Conservation (phyloP, 2,113 vertebrate species). For the Heptranchias perlo region DNA sequence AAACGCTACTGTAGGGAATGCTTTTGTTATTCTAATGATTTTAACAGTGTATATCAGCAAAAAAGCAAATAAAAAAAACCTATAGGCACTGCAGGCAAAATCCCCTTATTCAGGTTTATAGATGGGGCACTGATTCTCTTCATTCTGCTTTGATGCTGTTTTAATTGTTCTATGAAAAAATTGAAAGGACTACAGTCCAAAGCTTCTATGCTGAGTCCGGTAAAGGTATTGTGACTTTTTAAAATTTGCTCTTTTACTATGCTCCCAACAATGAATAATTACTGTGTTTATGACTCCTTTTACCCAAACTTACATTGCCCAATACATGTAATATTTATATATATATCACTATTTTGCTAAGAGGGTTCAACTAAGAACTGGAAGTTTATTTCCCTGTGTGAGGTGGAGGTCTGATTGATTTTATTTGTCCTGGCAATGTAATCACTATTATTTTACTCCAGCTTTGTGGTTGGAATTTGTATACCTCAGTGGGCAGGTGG, state of each 20-base stretch:
- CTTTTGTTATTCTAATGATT: conserved; percentile 28
- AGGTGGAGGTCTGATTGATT: not conserved
- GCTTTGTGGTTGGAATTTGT: not conserved
- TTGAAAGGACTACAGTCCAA: not conserved
- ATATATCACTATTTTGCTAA: too few species aligned
- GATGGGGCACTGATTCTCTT: not conserved
- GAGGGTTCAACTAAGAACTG: too few species aligned
- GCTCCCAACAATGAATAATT: not conserved
- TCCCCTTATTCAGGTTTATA: not conserved
- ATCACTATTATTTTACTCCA: not conserved
- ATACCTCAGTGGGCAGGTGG: not conserved
- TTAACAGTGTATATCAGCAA: not conserved
- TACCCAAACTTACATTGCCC: not conserved
- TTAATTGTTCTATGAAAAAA: not conserved
- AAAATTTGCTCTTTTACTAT: not conserved
- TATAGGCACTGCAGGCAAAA: not conserved
- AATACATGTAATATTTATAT: not conserved
- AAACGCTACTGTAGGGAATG: not conserved
- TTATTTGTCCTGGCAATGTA: not conserved
- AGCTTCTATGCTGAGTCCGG: not conserved
- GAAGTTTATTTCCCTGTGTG: too few species aligned
- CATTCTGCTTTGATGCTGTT: conserved; percentile 1
- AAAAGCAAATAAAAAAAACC: not conserved
- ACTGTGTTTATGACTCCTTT: not conserved
- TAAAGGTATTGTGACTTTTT: not conserved